Percentiles rank a stretch among this genome's conserved stretches.
These are phyloP conservation scores for Okapia johnstoni DNA, from an alignment of 2,113 vertebrate genomes.

Conservation along the genomic window DNA sequence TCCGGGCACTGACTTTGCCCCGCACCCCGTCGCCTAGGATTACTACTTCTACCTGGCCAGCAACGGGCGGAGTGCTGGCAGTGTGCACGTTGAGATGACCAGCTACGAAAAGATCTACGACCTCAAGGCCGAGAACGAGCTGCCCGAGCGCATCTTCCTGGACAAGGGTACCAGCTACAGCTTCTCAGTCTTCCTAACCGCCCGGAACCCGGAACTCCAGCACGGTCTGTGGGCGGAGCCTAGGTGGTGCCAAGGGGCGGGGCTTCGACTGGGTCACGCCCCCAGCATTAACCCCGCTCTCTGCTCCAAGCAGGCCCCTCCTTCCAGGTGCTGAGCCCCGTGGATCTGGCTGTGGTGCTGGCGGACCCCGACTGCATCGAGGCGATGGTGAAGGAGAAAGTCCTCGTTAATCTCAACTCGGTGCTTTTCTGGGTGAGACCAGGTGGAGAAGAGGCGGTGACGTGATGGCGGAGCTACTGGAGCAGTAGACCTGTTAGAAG, in stretches of 20 bases:
- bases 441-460: neutral
- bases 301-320: neutral
- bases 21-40: conserved; percentile 34
- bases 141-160: conserved; percentile 61
- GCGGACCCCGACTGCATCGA: neutral
- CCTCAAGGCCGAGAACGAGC: accelerated
- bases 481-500: neutral
- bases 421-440: conserved; percentile 58
- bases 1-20: neutral
- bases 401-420: conserved; percentile 6
- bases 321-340: neutral
- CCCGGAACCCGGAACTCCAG: accelerated
- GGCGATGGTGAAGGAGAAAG: accelerated
- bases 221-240: neutral
- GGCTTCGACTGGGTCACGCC: neutral
- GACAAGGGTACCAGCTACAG: conserved; percentile 63
- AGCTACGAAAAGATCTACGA: conserved; percentile 69
- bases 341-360: conserved; percentile 41
- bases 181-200: conserved; percentile 47
- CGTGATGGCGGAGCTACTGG: neutral
- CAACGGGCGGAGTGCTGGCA: neutral
- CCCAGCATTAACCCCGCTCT: accelerated
- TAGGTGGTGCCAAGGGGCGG: accelerated
- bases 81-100: conserved; percentile 60
- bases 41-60: conserved; percentile 71